Conservation (phyloP, 1,140 invertebrate species). For the Laupala kohalensis region DNA sequence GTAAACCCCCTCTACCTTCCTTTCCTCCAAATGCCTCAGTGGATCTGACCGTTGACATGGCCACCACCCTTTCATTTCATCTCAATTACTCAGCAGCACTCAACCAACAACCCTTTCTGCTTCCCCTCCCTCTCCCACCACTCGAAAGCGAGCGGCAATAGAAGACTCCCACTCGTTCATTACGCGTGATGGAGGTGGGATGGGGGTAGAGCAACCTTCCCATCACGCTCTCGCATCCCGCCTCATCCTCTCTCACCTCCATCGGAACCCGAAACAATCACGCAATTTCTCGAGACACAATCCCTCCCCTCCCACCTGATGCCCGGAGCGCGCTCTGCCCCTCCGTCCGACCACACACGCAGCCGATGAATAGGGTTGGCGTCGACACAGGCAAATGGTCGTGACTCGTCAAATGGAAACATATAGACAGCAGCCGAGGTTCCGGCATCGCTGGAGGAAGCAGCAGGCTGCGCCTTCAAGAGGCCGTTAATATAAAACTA, state of each 20-base stretch:
- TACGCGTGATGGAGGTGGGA: neutral
- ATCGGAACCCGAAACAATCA: neutral
- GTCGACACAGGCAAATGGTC: neutral
- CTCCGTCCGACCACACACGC: neutral
- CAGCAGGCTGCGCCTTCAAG: neutral
- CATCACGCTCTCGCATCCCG: neutral
- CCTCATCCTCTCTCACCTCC: no score
- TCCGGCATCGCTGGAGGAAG: neutral
- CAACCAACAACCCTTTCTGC: no score
- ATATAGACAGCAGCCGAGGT: neutral
- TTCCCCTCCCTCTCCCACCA: no score
- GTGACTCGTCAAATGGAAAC: neutral
- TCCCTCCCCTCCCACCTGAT: no score
- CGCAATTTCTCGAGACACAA: neutral
- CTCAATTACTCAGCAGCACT: no score
- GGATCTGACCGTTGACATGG: no score
- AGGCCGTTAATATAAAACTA: neutral
- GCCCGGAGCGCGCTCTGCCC: no score
- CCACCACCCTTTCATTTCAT: no score
- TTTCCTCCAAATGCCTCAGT: no score
- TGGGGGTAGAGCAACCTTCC: neutral
- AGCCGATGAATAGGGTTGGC: neutral
- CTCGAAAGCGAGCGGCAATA: no score
- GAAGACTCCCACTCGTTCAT: neutral
- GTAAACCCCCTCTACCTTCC: no score